These are phyloP conservation scores for Rhamnusium bicolor DNA, from an alignment of 2,888 invertebrate species.

Conservation along the genomic window DNA sequence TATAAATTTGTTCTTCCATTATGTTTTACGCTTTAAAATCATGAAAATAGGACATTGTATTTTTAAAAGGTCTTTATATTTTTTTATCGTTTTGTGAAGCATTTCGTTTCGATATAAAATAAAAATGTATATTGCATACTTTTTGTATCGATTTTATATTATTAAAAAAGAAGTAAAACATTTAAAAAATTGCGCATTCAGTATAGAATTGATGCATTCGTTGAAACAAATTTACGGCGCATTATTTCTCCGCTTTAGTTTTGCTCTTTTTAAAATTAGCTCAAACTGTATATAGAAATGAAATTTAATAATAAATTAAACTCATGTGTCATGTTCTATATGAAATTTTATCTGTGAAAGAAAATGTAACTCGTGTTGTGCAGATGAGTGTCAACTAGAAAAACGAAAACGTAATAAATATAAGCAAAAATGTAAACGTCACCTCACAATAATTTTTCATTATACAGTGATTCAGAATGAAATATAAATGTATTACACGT, in stretches of 20 bases:
- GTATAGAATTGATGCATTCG: constrained; percentile 57
- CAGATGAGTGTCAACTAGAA: constrained; percentile 39
- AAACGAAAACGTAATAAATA: constrained; percentile 58
- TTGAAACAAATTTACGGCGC: constrained; percentile 54
- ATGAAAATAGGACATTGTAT: constrained; percentile 48
- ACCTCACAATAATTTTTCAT: constrained; percentile 64
- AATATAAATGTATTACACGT: constrained; percentile 65
- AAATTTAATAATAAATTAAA: constrained; percentile 63
- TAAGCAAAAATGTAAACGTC: constrained; percentile 60
- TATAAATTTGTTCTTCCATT: constrained; percentile 29
- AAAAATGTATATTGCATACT: constrained; percentile 42
- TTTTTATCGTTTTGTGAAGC: constrained; percentile 43
- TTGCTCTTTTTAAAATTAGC: constrained; percentile 61
- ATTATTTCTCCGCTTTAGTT: constrained; percentile 48
- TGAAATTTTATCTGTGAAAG: constrained; percentile 55
- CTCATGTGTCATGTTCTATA: constrained; percentile 57
- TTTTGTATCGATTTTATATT: constrained; percentile 48
- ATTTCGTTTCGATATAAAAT: constrained; percentile 45
- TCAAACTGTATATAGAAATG: constrained; percentile 60
- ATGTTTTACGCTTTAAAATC: constrained; percentile 40
- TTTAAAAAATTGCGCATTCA: constrained; percentile 53
- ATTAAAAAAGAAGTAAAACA: constrained; percentile 45
- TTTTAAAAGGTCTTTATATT: constrained; percentile 49
- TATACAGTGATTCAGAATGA: constrained; percentile 60
- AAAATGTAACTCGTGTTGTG: constrained; percentile 43